phyloP scores from a whole-genome alignment of 2,797 vertebrate species.

The Sebastes ruberrimus region DNA sequence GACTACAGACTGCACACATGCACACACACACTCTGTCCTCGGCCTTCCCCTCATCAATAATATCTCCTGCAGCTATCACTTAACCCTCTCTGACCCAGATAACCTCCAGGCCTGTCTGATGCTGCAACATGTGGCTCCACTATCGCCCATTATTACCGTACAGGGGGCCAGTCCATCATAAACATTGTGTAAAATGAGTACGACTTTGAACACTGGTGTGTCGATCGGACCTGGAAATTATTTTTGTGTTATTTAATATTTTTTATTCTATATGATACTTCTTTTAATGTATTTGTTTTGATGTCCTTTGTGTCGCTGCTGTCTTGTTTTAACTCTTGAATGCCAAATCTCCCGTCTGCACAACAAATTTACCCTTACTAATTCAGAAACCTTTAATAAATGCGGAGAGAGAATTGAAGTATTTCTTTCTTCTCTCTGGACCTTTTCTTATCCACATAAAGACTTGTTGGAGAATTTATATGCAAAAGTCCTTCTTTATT shows the following conservation, averaged over 20 bases:
- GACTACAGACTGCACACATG: neutral
- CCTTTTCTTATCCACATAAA: neutral
- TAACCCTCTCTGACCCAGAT: slow-evolving; percentile 1
- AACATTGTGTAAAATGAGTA: neutral
- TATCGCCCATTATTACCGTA: slow-evolving; percentile 2
- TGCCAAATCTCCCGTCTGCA: neutral
- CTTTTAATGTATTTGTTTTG: neutral
- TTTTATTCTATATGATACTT: neutral
- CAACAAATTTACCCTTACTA: no score
- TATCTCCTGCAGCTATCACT: slow-evolving; percentile 1
- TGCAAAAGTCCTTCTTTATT: neutral
- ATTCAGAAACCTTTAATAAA: neutral
- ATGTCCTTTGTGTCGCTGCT: neutral
- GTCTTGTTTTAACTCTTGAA: neutral
- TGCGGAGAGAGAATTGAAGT: neutral
- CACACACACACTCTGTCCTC: neutral
- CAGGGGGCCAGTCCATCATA: neutral
- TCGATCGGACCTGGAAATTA: neutral
- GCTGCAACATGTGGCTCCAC: slow-evolving; percentile 17
- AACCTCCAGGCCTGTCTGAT: neutral
- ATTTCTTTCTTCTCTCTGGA: neutral
- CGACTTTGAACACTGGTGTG: neutral
- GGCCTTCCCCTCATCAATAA: neutral
- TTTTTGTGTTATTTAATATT: neutral
- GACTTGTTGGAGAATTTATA: neutral